Base-by-base conservation (phyloP, 2,113 vertebrate genomes). In the Chlorodrepanis virens region DNA sequence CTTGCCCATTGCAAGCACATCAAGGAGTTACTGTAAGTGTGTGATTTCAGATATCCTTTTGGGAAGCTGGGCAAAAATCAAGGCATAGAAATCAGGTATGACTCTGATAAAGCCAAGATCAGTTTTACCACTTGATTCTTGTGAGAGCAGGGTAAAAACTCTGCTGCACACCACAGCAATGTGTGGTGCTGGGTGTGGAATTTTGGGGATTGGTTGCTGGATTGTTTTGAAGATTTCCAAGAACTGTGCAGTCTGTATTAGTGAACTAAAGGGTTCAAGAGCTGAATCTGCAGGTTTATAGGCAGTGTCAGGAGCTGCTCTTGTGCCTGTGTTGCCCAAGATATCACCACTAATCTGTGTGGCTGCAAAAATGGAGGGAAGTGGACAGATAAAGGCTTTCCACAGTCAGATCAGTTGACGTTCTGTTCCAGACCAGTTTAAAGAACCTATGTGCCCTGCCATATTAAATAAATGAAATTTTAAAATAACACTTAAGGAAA, bases 21-120 rank as follows among this genome's bases (percentile, higher is more conserved):
- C 18, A 97, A 99, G 90, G 98, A 99, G 86, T 95, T 99, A 42
- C 31, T 96, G 99, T 99, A 96, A 99, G 98, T 97, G n/a, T 63
- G 33, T 29, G 0, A 20, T 74, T 70, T 71, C 37, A 17, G 64
- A 19, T 39, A 37, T 29, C 29, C 19, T 35, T 65, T 82, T 12
- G 40, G 45, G 72, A 69, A 72, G 14, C 23, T 71, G 67, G 49
- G 44, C 47, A 52, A n/a, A 95, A 89, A 52, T 28, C 14, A 64
- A 42, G 63, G 16, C 42, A 31, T 1, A 37, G 74, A 59, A 85
- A 68, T 29, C 35, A 39, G 31, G 24, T 31, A 16, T 16, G n/a
- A 15, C 44, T 52, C 11, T 40, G 45, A 23, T 35, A 61, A 85
- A 80, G 23, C 37, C 50, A 40, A 31, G 56, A 42, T 3, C 7